A percentile compares a stretch with the other conserved stretches of the same genome.
Conservation (phyloP, 2,888 invertebrate species). For the Rhamphomyia laevipes region DNA sequence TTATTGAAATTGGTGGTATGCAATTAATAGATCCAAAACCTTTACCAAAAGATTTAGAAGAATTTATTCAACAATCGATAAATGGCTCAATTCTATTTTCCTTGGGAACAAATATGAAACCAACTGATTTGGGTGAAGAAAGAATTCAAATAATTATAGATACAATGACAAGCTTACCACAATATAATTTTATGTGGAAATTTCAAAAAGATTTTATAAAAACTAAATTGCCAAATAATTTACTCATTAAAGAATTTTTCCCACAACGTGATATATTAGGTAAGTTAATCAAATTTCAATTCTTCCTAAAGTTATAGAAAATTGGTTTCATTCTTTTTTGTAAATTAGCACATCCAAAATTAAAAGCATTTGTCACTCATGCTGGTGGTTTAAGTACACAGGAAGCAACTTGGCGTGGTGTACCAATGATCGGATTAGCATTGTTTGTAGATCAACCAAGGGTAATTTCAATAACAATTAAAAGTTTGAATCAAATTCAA, state of each 20-base stretch:
- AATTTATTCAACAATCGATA: constrained; percentile 22
- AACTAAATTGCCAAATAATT: constrained; percentile 32
- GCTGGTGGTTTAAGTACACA: constrained; percentile 27
- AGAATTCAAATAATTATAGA: constrained; percentile 18
- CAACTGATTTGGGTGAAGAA: constrained; percentile 13
- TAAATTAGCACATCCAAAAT: constrained; percentile 19
- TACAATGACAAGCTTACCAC: constrained; percentile 22
- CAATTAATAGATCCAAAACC: constrained; percentile 25
- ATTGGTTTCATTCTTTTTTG: no score
- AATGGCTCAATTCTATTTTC: constrained; percentile 31
- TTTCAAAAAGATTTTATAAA: constrained; percentile 16
- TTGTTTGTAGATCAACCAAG: constrained; percentile 24
- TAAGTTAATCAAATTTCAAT: no score
- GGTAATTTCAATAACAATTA: background rate
- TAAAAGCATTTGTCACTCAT: constrained; percentile 27
- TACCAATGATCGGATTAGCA: constrained; percentile 29
- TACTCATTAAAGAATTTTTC: constrained; percentile 39
- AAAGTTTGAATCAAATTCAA: no score
- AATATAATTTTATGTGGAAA: constrained; percentile 35
- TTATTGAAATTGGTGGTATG: constrained; percentile 33
- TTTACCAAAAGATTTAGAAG: constrained; percentile 21
- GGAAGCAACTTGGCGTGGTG: constrained; percentile 27
- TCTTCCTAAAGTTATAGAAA: no score
- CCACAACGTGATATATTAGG: constrained; percentile 39
- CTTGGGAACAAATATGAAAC: constrained; percentile 26